phyloP scores from a whole-genome alignment of 2,888 invertebrate species.

The Meiosimyza platycephala region DNA sequence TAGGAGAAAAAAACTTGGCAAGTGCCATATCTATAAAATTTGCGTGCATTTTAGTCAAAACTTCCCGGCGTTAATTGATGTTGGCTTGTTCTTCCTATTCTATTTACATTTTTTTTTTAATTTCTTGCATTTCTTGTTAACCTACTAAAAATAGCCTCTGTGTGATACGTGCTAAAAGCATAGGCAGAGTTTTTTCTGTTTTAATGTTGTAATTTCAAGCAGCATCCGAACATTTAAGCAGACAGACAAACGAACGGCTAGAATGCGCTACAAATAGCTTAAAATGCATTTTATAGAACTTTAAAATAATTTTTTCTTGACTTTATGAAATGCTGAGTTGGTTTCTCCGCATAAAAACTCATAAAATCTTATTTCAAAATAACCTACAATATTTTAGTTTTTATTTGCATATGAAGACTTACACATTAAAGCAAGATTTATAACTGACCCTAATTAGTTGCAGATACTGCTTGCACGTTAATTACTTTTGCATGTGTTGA shows the following conservation, averaged over 20 bases:
- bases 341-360: no score
- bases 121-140: neutral
- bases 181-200: constrained; percentile 7
- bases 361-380: no score
- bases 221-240: neutral
- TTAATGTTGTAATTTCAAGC: constrained; percentile 3
- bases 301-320: no score
- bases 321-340: no score
- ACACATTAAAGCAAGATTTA: no score
- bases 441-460: no score
- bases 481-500: no score
- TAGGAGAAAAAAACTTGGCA: no score
- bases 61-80: constrained; percentile 19
- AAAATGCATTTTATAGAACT: neutral
- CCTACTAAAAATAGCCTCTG: constrained; percentile 26
- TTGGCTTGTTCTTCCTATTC: neutral
- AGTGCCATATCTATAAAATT: neutral
- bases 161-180: neutral
- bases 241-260: neutral
- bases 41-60: constrained; percentile 15
- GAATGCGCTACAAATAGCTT: neutral
- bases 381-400: no score
- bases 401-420: no score
- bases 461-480: no score
- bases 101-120: neutral